Percentiles rank a stretch among this genome's conserved stretches.
These are phyloP conservation scores for Strigamia maritima DNA, from an alignment of 2,888 invertebrate species.

Conservation along the genomic window DNA sequence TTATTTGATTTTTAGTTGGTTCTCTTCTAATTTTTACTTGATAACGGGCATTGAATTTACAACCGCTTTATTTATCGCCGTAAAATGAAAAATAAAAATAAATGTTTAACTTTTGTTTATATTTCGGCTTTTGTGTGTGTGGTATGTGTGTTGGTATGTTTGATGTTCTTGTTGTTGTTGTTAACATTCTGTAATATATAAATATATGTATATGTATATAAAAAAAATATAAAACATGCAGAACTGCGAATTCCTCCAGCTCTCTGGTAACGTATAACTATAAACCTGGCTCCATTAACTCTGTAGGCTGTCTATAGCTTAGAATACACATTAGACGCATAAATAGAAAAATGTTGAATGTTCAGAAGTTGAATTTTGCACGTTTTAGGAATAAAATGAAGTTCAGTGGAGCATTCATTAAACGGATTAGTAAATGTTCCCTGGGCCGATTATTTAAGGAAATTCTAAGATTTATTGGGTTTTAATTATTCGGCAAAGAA, in stretches of 20 bases:
- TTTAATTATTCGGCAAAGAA: not conserved
- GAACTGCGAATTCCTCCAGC: constrained; percentile 15
- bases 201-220: not conserved
- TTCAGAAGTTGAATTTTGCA: not conserved
- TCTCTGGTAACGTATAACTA: constrained; percentile 10
- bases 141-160: constrained; percentile 3
- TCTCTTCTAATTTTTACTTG: too few species aligned
- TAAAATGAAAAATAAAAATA: too few species aligned
- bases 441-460: not conserved
- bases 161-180: constrained; percentile 5
- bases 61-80: too few species aligned
- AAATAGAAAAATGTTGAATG: not conserved
- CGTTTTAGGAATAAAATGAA: not conserved
- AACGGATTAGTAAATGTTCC: not conserved
- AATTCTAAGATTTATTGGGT: constrained; percentile 1
- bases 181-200: not conserved
- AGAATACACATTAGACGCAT: not conserved
- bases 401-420: not conserved
- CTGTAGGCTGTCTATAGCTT: constrained; percentile 15
- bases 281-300: constrained; percentile 10
- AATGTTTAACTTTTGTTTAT: not conserved
- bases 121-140: not conserved
- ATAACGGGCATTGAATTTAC: too few species aligned
- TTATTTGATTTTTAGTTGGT: too few species aligned
- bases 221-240: constrained; percentile 6